Evolutionary conservation across 2,888 invertebrate genomes (phyloP).

Genomic region (Morinoia aosen): DNA sequence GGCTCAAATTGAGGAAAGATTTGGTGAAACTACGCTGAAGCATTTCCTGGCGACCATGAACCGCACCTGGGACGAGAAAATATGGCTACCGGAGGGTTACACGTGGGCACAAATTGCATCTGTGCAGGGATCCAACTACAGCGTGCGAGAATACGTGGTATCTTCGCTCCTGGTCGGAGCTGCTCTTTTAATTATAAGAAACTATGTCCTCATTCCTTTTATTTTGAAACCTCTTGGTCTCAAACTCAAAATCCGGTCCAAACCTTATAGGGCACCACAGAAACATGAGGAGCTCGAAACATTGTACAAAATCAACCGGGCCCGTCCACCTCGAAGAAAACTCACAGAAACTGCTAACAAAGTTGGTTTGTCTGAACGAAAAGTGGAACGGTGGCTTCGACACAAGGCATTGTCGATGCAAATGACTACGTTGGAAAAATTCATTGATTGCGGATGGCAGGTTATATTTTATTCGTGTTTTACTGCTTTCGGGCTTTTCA

Average conservation of each 20-base stretch:
- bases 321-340: not conserved
- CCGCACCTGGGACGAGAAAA: not conserved
- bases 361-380: slow-evolving; percentile 13
- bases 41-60: not conserved
- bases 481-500: not conserved
- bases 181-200: not conserved
- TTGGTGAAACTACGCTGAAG: not conserved
- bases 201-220: not conserved
- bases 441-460: not conserved
- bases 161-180: not conserved
- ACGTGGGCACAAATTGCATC: not conserved
- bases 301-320: slow-evolving; percentile 22
- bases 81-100: slow-evolving; percentile 23
- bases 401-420: slow-evolving; percentile 16
- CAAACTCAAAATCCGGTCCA: not conserved
- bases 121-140: not conserved
- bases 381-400: slow-evolving; percentile 23
- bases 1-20: not conserved
- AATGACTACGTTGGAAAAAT: slow-evolving; percentile 38
- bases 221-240: not conserved
- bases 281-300: not conserved
- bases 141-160: not conserved
- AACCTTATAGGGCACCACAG: not conserved
- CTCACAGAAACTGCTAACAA: not conserved
- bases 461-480: not conserved